A percentile compares a stretch with the other conserved stretches of the same genome.
Evolutionary conservation across 2,113 vertebrate species (phyloP).

Genomic region (Neotragus pygmaeus): DNA sequence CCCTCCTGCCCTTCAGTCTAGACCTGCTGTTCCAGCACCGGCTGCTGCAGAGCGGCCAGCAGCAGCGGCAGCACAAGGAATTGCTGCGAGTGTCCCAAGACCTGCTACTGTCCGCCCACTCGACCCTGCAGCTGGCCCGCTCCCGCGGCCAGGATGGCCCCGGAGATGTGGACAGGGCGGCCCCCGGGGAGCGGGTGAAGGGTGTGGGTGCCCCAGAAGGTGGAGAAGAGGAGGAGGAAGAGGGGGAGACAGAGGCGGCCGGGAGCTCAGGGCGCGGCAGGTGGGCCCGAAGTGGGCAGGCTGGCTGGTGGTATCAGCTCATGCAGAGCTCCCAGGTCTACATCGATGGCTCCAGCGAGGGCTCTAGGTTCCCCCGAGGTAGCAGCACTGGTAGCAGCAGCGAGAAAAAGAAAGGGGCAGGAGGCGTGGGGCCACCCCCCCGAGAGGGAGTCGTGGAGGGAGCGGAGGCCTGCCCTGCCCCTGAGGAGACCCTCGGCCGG

Average conservation of each 20-base stretch:
- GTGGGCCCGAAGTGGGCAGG: conserved; percentile 78
- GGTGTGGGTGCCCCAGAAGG: conserved; percentile 77
- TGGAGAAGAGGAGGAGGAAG: conserved; percentile 73
- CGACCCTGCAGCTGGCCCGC: conserved; percentile 94
- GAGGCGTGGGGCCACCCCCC: conserved; percentile 75
- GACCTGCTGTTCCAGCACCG: conserved; percentile 94
- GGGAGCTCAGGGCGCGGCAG: conserved; percentile 36
- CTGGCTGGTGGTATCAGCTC: conserved; percentile 98
- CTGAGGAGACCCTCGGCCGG: conserved; percentile 72
- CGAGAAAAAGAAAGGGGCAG: conserved; percentile 80
- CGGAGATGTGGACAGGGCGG: conserved; percentile 47
- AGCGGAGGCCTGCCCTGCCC: conserved; percentile 87
- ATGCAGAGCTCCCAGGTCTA: conserved; percentile 99
- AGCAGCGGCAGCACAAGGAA: conserved; percentile 92
- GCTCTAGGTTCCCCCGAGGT: conserved; percentile 85
- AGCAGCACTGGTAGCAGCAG: conserved; percentile 66
- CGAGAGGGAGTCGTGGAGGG: conserved; percentile 95
- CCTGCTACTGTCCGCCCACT: conserved; percentile 87
- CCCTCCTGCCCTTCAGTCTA: conserved; percentile 94
- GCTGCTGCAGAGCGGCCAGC: conserved; percentile 89
- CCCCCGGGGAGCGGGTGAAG: conserved; percentile 73
- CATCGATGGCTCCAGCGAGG: conserved; percentile 88
- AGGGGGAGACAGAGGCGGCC: conserved; percentile 20
- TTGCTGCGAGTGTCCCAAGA: conserved; percentile 90
- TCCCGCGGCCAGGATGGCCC: conserved; percentile 71